A percentile compares a stretch with the other conserved stretches of the same genome.
phyloP scores from a whole-genome alignment of 2,888 invertebrate species.

The Mesorhabditis belari region DNA sequence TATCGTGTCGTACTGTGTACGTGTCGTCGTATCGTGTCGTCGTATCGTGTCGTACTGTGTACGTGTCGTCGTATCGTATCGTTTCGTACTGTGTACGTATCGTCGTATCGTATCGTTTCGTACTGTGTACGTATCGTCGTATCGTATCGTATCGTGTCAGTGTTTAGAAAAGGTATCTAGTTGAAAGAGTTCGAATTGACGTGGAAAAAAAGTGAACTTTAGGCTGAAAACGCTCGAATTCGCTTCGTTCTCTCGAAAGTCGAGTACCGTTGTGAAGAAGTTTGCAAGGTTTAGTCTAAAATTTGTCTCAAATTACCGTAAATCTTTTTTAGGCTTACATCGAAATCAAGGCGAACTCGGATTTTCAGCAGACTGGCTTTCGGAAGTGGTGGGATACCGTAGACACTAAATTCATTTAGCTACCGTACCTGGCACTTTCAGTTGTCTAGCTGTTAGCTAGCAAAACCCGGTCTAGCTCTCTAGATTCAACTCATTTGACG shows the following conservation, averaged over 20 bases:
- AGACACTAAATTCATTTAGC: not conserved
- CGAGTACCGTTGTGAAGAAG: conserved; percentile 39
- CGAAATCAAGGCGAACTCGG: conserved; percentile 46
- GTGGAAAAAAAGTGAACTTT: not conserved
- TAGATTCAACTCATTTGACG: too few relatives aligned
- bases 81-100: too few relatives aligned
- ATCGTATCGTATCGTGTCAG: too few relatives aligned
- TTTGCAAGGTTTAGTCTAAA: conserved; percentile 24
- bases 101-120: too few relatives aligned
- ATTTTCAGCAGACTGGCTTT: conserved; percentile 50
- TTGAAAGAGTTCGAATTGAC: not conserved
- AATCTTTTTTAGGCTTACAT: conserved; percentile 26
- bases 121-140: too few relatives aligned
- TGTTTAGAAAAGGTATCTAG: too few relatives aligned
- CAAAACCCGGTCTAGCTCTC: too few relatives aligned
- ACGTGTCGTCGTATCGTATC: too few relatives aligned
- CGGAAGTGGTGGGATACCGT: conserved; percentile 35
- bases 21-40: too few relatives aligned
- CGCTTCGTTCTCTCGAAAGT: conserved; percentile 37
- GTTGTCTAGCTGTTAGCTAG: not conserved
- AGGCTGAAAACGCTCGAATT: conserved; percentile 30
- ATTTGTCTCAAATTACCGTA: not conserved
- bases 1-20: too few relatives aligned
- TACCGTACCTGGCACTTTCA: not conserved
- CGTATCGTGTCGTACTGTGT: too few relatives aligned